Evolutionary conservation across 2,113 vertebrate species (phyloP), one percentile per base, ranked within the genome.

Genomic region (Saguinus midas): DNA sequence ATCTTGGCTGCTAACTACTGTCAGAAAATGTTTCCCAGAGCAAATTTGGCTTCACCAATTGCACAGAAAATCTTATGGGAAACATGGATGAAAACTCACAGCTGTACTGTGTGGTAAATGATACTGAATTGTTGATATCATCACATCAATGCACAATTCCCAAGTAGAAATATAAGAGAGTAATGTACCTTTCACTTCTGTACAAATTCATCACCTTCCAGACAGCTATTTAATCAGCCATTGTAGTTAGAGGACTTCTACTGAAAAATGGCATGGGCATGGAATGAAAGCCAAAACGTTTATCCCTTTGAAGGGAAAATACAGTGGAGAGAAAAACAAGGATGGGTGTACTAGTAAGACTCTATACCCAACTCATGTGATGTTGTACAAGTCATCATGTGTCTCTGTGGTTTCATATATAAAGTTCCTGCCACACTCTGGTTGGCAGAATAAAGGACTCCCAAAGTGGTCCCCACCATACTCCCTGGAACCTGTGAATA

Each of bases 381-480:
- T 29, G 37, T 87, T 35, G 29, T 8, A 10, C 18, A 35, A 3
- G 17, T 37, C 20, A 8, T 18, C 2, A 6, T 1, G 8, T 17
- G 45, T 5, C 25, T 35, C 61, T 16, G 17, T 23, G 37, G 43
- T 37, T 72, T 84, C 83, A 5, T 13, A 10, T 7, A 14, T 25
- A 21, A 87, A 55, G 20, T 9, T 21, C 20, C 27, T 55, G 84
- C 35, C 43, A n/a, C 13, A 6, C 27, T 90, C 32, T 40, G 20
- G 32, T 1, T 20, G 73, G 32, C n/a, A 35, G 48, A 68, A 72
- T 5, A 13, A 12, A 37, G 32, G 20, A 2, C 29, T 52, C 83
- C 2, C 0, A 32, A 23, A 61, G 4, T 32, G 6, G 27, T 3
- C 37, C 29, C 14, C 8, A 7, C 8, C 1, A 0, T 6, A 25